Base-by-base conservation (phyloP, 2,113 vertebrate species). In the Mohoua ochrocephala region DNA sequence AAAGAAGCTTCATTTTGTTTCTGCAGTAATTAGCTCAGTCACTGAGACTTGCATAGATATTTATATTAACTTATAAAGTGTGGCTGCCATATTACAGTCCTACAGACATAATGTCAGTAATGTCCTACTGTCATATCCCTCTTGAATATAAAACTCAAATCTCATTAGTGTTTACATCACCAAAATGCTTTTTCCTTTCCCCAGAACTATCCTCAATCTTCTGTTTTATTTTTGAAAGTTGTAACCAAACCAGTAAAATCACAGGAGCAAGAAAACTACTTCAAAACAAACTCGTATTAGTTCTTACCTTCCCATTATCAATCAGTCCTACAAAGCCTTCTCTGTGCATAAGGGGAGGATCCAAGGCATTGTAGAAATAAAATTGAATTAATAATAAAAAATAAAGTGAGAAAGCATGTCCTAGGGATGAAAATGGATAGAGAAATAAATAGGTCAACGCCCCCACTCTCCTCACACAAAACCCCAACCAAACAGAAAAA, bases 401-500 rank as follows among this genome's bases (percentile, higher is more conserved):
- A 23, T 35, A 23, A 80, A 39, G 13, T 8, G 4, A 80, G 31
- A 88, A 70, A 64, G 2, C 12, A 42, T 60, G 13, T 2, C 41
- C 4, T 73, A 28, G n/a, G 69, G 22, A 54, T 53, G 16, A 73
- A 91, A 65, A 95, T 35, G 6, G 7, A 35, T 27, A 64, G 28
- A 68, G 85, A 92, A 73, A 39, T 31, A 59, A 39, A 78, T 6
- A 49, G 14, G 3, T 60, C 37, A n/a, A 37, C 22, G 7, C 10
- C 27, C 6, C 8, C 3, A 27, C 11, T 54, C 28, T 28, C 7
- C 18, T 47, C 28, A 19, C 2, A 14, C 35, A 60, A 61, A 21
- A 3, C 0, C 3, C 4, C 26, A 41, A 27, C 3, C 4, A 17
- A 31, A 13, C 2, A 3, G n/a, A 13, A 30, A 60, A 49, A 23